Evolutionary conservation across 2,113 vertebrate genomes (phyloP), one percentile per base, ranked within the genome.

Genomic region (Pedetes capensis): DNA sequence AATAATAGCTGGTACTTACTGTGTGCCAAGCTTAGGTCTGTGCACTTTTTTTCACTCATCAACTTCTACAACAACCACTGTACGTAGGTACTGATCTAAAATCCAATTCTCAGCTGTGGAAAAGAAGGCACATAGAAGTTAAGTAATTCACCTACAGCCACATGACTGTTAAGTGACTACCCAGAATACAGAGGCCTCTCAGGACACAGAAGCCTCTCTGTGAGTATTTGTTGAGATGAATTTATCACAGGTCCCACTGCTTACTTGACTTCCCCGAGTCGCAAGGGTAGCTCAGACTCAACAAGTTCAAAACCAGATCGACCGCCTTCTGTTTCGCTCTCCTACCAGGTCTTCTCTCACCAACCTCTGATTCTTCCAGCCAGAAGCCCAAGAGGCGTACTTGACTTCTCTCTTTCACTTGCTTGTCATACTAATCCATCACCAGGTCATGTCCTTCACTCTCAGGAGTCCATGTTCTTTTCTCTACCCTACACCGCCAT

Each of bases 401-500:
- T 53, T 55, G 17, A 44, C 7, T 47, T 66, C 72, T 75, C 68
- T 32, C n/a, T 34, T 34, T 18, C 12, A 12, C 42, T 91, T 47
- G 4, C 51, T 20, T 6, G n/a, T 20, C 42, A 16, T 23, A 7
- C 42, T 5, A 25, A 44, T 32, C 34, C 22, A 0, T 66, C 47
- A 5, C 27, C 16, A 32, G 49, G 27, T 57, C 55, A 5, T 2
- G 5, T 1, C 53, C 32, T 51, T 64, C 25, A 5, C 80, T 61
- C 53, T 53, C 59, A 8, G 17, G 53, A 7, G 37, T 4, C 8
- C 49, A 32, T 23, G 27, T 7, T 3, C 53, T 61, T 44, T 32
- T 47, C 66, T 44, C 49, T 10, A 5, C 32, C 49, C 29, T 12
- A 0, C 8, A 4, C 11, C 37, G 6, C 3, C 5, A 25, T 22